Conservation (phyloP, 1,140 invertebrate species). For the Drosophila melanica region DNA sequence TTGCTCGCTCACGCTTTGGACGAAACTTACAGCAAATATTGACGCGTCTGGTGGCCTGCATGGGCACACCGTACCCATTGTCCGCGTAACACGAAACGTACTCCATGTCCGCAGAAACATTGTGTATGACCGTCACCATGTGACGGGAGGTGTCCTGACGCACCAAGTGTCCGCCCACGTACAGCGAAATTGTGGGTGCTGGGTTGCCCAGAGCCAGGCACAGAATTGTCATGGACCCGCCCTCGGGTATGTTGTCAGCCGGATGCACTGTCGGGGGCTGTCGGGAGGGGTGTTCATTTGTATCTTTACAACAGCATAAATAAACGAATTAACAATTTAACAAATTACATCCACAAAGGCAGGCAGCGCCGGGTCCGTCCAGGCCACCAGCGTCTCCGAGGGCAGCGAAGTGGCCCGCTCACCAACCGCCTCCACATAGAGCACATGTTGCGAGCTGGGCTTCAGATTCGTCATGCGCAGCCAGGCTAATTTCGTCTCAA, state of each 20-base stretch:
- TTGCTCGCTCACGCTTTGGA: neutral
- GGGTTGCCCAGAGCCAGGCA: conserved; percentile 93
- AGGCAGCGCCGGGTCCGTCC: conserved; percentile 93
- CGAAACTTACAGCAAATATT: conserved; percentile 90
- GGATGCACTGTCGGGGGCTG: conserved; percentile 92
- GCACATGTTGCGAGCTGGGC: conserved; percentile 91
- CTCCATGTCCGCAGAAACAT: conserved; percentile 92
- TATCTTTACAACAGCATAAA: neutral
- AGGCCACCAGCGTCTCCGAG: conserved; percentile 91
- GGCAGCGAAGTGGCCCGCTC: conserved; percentile 88
- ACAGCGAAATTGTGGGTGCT: conserved; percentile 91
- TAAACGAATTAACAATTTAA: neutral
- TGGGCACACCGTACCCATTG: conserved; percentile 92
- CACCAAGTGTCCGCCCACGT: conserved; percentile 88
- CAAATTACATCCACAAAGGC: conserved; percentile 91
- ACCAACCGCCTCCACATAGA: conserved; percentile 89
- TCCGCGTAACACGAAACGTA: conserved; percentile 93
- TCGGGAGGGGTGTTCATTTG: conserved; percentile 2
- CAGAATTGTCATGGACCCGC: conserved; percentile 92
- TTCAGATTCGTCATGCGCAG: conserved; percentile 88
- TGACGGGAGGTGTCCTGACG: conserved; percentile 90
- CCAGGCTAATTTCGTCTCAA: conserved; percentile 88
- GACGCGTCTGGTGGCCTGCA: conserved; percentile 90
- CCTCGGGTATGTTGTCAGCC: conserved; percentile 91
- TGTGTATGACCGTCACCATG: conserved; percentile 92